Conservation (phyloP, 2,888 invertebrate species). For the Cantharis flavilabris region DNA sequence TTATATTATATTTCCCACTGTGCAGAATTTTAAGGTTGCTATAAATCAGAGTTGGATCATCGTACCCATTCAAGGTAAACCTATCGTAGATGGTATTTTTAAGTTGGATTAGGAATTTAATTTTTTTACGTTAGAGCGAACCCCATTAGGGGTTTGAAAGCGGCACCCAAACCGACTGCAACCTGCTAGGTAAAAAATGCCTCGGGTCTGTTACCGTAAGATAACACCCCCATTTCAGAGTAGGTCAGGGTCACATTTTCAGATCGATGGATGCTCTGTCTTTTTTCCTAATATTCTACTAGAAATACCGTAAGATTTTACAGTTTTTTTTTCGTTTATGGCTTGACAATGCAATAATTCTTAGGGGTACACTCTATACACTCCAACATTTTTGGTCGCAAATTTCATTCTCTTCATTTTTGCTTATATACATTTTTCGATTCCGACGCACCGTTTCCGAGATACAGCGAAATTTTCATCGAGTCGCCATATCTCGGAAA, state of each 20-base stretch:
- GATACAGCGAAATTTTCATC: no score
- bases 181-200: constrained; percentile 4
- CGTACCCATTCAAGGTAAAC: not conserved
- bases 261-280: not conserved
- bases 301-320: not conserved
- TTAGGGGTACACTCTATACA: no score
- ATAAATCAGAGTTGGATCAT: not conserved
- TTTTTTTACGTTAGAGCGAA: no score
- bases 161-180: not conserved
- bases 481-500: no score
- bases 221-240: constrained; percentile 25
- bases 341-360: no score
- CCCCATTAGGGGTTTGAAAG: not conserved
- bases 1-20: not conserved
- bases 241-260: constrained; percentile 25
- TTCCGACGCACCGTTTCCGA: no score
- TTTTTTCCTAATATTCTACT: constrained; percentile 1
- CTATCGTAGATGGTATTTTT: not conserved
- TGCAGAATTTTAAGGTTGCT: not conserved
- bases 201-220: constrained; percentile 18
- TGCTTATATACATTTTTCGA: no score
- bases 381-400: no score
- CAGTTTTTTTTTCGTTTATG: no score
- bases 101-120: no score
- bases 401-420: no score